Base-by-base conservation (phyloP, 1,140 invertebrate species). In the Brachionus plicatilis region DNA sequence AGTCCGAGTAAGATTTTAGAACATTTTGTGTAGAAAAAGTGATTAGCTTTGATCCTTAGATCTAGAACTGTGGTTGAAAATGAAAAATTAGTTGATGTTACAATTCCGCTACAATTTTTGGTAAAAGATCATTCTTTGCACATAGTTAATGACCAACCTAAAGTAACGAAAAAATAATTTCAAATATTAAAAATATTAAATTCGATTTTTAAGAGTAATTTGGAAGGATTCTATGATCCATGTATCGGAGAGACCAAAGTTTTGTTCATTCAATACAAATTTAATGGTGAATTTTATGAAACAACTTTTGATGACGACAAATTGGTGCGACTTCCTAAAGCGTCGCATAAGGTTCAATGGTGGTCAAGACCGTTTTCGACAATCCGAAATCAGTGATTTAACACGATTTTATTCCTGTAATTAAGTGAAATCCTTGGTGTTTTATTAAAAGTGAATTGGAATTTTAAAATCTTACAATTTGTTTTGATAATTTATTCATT, bases 141-240 rank as follows among this genome's bases (percentile, higher is more conserved):
- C 65, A 90, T 98, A 33, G 93, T 96, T 85, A 93, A 94, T 86
- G 87, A 86, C 24, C 92, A 93, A 17, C 93, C 94, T 29, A 98
- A 97, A 92, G 95, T 97, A 90, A 37, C 4, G 5, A 37, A 37
- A 87, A 20, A 17, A 17, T 72, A 9, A 45, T 41, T 78, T 14
- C 47, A 9, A 80, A 11, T 24, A 1, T 37, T 17, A 17, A 33
- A 24, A 37, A 17, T 14, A 65, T 41, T 47, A 17, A 11, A 17
- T 65, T 53, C 68, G 53, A 29, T 86, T 85, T 92, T 92, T 65
- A 89, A 99, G 96, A 94, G 94, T 88, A 94, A 97, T 88, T 89
- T 99, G 75, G 94, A 96, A 45, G 97, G 97, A 33, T 99, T 99
- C 90, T 99, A 95, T 90, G 97, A 99, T 90, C 95, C 96, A 0